Conservation (phyloP, 64 coral and sea anemone species). For the Orbicella faveolata region DNA sequence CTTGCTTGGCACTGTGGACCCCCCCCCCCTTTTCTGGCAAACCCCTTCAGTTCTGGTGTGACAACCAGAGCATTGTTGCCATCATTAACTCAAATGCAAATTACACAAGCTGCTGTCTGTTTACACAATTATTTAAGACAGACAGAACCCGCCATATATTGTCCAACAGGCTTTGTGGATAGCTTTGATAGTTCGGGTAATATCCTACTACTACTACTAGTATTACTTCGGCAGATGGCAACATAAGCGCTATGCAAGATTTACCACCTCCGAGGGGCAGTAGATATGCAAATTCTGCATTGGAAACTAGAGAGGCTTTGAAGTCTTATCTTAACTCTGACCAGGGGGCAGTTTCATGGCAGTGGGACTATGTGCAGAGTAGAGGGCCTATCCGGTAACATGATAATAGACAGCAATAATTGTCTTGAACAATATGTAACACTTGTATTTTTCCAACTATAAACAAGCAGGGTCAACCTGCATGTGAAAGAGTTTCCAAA, state of each 20-base stretch:
- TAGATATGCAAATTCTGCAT: constrained; percentile 35
- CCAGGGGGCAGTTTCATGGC: constrained; percentile 48
- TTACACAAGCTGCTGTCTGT: constrained; percentile 32
- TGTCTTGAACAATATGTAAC: no score
- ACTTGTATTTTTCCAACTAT: no score
- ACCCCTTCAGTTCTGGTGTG: no score
- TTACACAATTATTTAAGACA: constrained; percentile 32
- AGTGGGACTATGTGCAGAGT: constrained; percentile 34
- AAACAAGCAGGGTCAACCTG: no score
- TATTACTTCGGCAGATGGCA: constrained; percentile 21
- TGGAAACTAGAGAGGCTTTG: constrained; percentile 41
- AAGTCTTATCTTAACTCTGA: constrained; percentile 38
- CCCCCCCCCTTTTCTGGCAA: no score
- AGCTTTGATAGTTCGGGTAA: constrained; percentile 47
- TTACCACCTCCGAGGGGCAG: constrained; percentile 15
- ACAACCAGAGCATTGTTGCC: no score
- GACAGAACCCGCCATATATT: constrained; percentile 34
- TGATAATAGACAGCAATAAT: no score
- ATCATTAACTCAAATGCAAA: not conserved
- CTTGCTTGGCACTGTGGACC: no score
- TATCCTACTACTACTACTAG: constrained; percentile 35
- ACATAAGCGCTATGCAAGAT: constrained; percentile 3
- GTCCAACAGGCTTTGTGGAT: constrained; percentile 26
- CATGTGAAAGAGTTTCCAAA: no score
- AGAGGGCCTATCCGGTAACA: constrained; percentile 16